A percentile compares a stretch with the other conserved stretches of the same genome.
Evolutionary conservation across 2,888 invertebrate genomes (phyloP).

Genomic region (Geotrupes spiniger): DNA sequence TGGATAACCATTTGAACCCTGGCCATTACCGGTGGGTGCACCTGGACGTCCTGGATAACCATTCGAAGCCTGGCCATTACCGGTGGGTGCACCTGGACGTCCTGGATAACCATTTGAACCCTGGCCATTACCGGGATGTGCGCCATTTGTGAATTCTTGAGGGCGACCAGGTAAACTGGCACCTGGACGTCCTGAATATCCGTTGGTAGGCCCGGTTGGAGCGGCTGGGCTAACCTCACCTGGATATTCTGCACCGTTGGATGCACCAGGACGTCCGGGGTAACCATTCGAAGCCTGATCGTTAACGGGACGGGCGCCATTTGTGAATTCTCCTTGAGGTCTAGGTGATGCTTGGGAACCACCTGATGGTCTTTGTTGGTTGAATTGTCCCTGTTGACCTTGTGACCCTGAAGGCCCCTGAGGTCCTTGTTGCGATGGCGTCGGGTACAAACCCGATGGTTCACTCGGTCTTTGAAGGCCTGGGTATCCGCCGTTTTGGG

Average conservation of each 20-base stretch:
- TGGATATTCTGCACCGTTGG: too few relatives aligned
- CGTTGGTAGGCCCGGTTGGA: slow-evolving; percentile 10
- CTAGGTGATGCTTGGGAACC: slow-evolving; percentile 24
- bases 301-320: too few relatives aligned
- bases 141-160: slow-evolving; percentile 13
- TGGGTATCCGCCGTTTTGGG: slow-evolving; percentile 25
- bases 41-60: slow-evolving; percentile 24
- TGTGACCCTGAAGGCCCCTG: slow-evolving; percentile 23
- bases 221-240: slow-evolving; percentile 9
- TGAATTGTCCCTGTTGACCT: slow-evolving; percentile 21
- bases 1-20: slow-evolving; percentile 14
- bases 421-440: slow-evolving; percentile 32
- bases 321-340: too few relatives aligned
- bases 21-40: slow-evolving; percentile 24
- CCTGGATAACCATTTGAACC: slow-evolving; percentile 30
- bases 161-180: slow-evolving; percentile 26
- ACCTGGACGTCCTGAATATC: slow-evolving; percentile 12
- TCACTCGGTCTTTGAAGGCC: slow-evolving; percentile 35
- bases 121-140: slow-evolving; percentile 33
- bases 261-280: slow-evolving; percentile 28
- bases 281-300: too few relatives aligned
- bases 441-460: slow-evolving; percentile 39
- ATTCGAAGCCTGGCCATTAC: slow-evolving; percentile 34
- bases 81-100: slow-evolving; percentile 28
- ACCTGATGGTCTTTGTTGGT: slow-evolving; percentile 26